phyloP scores from a whole-genome alignment of 2,797 vertebrate genomes.

The Lagocephalus sceleratus region DNA sequence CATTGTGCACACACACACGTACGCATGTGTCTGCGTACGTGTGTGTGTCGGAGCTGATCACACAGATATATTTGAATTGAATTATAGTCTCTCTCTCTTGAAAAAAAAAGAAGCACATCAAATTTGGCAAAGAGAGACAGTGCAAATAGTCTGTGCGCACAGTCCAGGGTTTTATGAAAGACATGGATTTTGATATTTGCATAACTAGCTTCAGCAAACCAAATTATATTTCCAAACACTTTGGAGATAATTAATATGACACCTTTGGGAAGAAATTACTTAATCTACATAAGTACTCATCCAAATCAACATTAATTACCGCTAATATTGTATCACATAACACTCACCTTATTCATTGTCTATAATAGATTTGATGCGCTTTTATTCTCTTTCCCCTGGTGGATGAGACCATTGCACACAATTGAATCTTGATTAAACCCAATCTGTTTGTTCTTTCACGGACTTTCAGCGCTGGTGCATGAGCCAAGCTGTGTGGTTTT shows the following conservation, averaged over 20 bases:
- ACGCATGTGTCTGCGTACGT: too few species aligned
- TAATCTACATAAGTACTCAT: too few species aligned
- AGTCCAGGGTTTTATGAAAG: too few species aligned
- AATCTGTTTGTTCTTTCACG: conserved; percentile 52
- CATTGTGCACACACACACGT: too few species aligned
- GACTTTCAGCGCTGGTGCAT: conserved; percentile 28
- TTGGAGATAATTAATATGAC: too few species aligned
- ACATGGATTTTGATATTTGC: too few species aligned
- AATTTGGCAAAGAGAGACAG: neutral
- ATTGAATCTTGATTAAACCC: conserved; percentile 50
- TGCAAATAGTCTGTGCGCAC: too few species aligned
- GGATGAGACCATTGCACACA: conserved; percentile 16
- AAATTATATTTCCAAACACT: neutral
- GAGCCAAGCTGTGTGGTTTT: conserved; percentile 37
- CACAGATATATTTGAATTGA: neutral
- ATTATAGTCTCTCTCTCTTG: too few species aligned
- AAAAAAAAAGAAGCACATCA: neutral
- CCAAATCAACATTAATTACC: too few species aligned
- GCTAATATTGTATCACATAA: too few species aligned
- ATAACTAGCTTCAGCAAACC: neutral
- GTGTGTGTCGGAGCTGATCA: too few species aligned
- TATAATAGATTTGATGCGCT: conserved; percentile 6
- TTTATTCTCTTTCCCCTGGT: conserved; percentile 21
- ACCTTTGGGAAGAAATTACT: too few species aligned
- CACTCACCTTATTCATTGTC: neutral